Percentiles rank a stretch among this genome's conserved stretches.
Conservation (phyloP, 2,888 invertebrate species). For the Catocala fraxini region DNA sequence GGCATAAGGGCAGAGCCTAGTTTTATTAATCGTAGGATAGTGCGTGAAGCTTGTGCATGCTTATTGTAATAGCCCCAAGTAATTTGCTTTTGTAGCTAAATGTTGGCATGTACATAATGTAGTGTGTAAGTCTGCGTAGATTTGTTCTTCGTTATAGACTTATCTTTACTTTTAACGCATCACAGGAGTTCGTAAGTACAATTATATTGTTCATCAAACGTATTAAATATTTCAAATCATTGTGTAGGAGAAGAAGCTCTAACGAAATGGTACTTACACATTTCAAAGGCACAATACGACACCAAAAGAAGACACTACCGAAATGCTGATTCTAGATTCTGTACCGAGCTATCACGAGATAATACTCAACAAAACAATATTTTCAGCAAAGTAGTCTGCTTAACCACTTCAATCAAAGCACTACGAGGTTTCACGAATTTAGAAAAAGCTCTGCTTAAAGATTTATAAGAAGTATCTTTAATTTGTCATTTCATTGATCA, state of each 20-base stretch:
- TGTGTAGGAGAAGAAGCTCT: not conserved
- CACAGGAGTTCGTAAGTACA: constrained; percentile 66
- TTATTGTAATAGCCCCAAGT: constrained; percentile 43
- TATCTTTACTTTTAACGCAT: constrained; percentile 62
- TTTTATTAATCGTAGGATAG: constrained; percentile 43
- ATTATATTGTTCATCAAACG: constrained; percentile 31
- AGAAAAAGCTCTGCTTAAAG: not conserved
- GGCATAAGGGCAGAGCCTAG: constrained; percentile 42
- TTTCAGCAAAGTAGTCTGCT: constrained; percentile 16
- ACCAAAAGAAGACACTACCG: constrained; percentile 13
- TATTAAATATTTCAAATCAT: not conserved
- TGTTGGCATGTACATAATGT: constrained; percentile 41
- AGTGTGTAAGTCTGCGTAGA: constrained; percentile 51
- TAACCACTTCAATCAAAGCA: constrained; percentile 17
- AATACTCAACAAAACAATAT: constrained; percentile 11
- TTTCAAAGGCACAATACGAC: constrained; percentile 15
- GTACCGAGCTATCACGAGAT: constrained; percentile 7
- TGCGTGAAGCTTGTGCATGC: constrained; percentile 61
- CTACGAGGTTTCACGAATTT: constrained; percentile 2
- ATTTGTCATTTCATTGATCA: constrained; percentile 44
- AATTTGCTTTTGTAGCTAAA: constrained; percentile 56
- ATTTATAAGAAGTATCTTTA: constrained; percentile 2
- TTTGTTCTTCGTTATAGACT: constrained; percentile 41
- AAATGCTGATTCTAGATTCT: constrained; percentile 1
- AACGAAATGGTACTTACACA: constrained; percentile 15